Conservation (phyloP, 2,888 invertebrate species). For the Agriopis aurantiaria region DNA sequence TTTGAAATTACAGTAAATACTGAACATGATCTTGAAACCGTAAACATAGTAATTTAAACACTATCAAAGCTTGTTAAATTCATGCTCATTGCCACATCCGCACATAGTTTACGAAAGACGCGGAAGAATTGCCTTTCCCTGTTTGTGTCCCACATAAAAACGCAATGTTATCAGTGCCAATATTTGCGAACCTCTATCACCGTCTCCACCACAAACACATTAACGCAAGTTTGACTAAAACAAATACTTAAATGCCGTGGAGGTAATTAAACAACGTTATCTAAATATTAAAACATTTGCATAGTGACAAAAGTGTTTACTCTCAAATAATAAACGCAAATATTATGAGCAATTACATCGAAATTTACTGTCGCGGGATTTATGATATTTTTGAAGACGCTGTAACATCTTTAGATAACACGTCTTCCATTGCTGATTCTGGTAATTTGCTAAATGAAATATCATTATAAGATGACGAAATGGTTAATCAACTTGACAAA, state of each 20-base stretch:
- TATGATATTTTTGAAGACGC: conserved; percentile 20
- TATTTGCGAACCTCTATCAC: conserved; percentile 56
- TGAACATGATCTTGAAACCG: neutral
- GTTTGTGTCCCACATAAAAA: conserved; percentile 64
- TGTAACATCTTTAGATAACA: conserved; percentile 24
- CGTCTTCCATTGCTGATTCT: conserved; percentile 53
- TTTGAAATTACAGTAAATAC: neutral
- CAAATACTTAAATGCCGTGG: conserved; percentile 73
- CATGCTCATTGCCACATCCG: conserved; percentile 39
- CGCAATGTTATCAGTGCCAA: conserved; percentile 62
- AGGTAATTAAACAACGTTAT: conserved; percentile 78
- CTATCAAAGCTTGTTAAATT: neutral
- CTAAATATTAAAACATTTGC: conserved; percentile 77
- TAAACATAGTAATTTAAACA: neutral
- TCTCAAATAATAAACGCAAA: conserved; percentile 75
- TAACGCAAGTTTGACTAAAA: conserved; percentile 59
- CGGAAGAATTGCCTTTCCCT: conserved; percentile 55
- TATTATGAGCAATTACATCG: conserved; percentile 74
- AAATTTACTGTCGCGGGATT: conserved; percentile 73
- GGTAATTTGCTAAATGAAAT: neutral
- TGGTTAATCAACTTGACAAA: neutral
- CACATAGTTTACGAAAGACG: conserved; percentile 33
- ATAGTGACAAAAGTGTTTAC: conserved; percentile 74
- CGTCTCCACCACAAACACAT: conserved; percentile 58
- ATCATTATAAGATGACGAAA: neutral